Evolutionary conservation across 2,113 vertebrate species (phyloP).

Genomic region (Epinephelus fuscoguttatus): DNA sequence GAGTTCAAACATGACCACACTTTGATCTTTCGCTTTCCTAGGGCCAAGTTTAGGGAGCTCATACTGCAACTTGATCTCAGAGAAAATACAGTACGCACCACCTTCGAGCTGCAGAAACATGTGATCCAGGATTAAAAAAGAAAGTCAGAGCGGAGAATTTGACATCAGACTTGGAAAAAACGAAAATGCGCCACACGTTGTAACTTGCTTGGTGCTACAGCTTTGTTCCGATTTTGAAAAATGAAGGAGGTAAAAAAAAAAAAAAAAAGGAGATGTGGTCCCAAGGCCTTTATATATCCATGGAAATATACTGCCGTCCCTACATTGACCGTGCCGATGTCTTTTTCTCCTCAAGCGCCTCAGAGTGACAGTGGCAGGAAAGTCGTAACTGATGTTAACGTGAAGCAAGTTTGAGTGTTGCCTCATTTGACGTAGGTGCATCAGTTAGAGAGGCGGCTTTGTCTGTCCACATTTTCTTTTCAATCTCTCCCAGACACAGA

Average conservation of each 20-base stretch:
- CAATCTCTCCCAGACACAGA: conserved; percentile 9
- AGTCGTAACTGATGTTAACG: background rate
- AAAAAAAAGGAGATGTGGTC: conserved; percentile 15
- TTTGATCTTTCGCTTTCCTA: conserved; percentile 55
- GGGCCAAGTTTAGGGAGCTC: conserved; percentile 50
- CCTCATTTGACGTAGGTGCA: conserved; percentile 26
- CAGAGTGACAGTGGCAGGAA: conserved; percentile 19
- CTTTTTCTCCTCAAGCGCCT: conserved; percentile 13
- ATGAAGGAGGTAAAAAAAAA: background rate
- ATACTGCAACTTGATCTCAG: conserved; percentile 21
- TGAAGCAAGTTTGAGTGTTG: conserved; percentile 2
- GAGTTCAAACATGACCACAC: conserved; percentile 46
- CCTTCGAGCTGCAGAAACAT: conserved; percentile 1
- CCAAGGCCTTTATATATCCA: conserved; percentile 28
- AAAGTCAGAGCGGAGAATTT: background rate
- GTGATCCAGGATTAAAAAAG: conserved; percentile 30
- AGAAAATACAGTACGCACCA: background rate
- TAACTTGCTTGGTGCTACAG: conserved; percentile 25
- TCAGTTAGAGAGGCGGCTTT: conserved; percentile 21
- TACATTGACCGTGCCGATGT: background rate
- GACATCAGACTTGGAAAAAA: conserved; percentile 17
- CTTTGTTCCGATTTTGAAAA: conserved; percentile 26
- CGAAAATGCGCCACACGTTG: conserved; percentile 12
- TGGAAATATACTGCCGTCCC: background rate
- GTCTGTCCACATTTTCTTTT: background rate